Base-by-base conservation (phyloP, 2,113 vertebrate genomes). In the Tupaia tana region DNA sequence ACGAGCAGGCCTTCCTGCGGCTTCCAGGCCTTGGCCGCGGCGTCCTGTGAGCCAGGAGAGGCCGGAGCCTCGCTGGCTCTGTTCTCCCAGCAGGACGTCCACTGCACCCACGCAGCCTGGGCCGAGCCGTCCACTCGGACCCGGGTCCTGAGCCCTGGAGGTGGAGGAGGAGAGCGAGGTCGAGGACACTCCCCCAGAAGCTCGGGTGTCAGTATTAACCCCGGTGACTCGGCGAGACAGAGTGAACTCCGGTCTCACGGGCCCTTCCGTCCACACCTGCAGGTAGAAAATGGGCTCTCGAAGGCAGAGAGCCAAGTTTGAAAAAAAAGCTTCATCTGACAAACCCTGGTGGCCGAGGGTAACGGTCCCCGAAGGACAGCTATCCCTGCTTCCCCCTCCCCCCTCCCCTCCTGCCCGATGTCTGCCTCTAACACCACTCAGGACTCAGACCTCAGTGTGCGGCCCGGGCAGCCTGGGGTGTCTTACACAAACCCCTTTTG, bases 241-340 rank as follows among this genome's bases (percentile, higher is more conserved):
- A 58, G 70, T 58, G 1, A 71, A 52, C 59, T 67, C 7, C 20
- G 14, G 52, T 29, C 56, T 31, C 31, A 54, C 19, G 86, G 67
- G 14, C 61, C 9, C 0, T 84, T 71, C 82, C 7, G 24, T 25
- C 15, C 14, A 69, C 56, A 25, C 64, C 64, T 71, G 29, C 84
- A 7, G n/a, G 56, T 80, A 59, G 66, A 94, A 11, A 73, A 54
- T 66, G 73, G 73, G 34, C 82, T 85, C 93, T 81, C 93, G 74
- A 78, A 82, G 56, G 56, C 78, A 64, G 27, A 64, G 43, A 58
- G 85, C 64, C 11, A 64, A 20, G 66, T n/a, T 31, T 2, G 19
- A 83, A 95, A 78, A 78, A 10, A 24, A 0, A 5, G 70, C 56
- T 13, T 91, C 16, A 6, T 31, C 61, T 95, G 90, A 92, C 71